Evolutionary conservation across 2,113 vertebrate genomes (phyloP).

Genomic region (Xenopus laevis): DNA sequence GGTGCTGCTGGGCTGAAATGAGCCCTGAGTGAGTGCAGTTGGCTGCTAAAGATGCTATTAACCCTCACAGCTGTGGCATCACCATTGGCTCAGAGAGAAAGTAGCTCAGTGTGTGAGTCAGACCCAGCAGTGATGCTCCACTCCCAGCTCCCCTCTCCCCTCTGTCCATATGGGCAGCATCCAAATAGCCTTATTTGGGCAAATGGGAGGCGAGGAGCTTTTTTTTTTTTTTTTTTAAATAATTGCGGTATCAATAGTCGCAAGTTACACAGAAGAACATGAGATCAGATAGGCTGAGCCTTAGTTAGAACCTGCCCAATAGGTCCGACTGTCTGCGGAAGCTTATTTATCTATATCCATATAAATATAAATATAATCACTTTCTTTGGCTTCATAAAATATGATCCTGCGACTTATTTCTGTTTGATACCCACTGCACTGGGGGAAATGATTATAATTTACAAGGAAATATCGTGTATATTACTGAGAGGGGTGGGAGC

Average conservation of each 20-base stretch:
- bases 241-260: conserved; percentile 60
- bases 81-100: background rate
- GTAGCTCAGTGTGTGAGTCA: conserved; percentile 58
- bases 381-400: no score
- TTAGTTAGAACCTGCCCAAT: conserved; percentile 32
- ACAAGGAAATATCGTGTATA: background rate
- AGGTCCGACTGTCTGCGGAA: background rate
- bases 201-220: conserved; percentile 63
- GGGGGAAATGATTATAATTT: no score
- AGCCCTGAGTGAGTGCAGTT: conserved; percentile 37
- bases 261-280: conserved; percentile 47
- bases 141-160: no score
- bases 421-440: no score
- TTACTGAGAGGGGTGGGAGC: no score
- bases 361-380: no score
- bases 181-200: conserved; percentile 74
- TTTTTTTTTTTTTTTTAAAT: conserved; percentile 56
- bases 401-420: no score
- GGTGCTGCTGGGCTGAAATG: conserved; percentile 18
- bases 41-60: background rate
- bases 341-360: no score
- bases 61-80: background rate
- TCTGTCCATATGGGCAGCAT: conserved; percentile 65
- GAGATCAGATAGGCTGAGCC: conserved; percentile 44
- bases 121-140: conserved; percentile 59